Percentiles rank a stretch among this genome's conserved stretches.
Conservation (phyloP, 2,888 invertebrate species). For the Oeneis ivallda region DNA sequence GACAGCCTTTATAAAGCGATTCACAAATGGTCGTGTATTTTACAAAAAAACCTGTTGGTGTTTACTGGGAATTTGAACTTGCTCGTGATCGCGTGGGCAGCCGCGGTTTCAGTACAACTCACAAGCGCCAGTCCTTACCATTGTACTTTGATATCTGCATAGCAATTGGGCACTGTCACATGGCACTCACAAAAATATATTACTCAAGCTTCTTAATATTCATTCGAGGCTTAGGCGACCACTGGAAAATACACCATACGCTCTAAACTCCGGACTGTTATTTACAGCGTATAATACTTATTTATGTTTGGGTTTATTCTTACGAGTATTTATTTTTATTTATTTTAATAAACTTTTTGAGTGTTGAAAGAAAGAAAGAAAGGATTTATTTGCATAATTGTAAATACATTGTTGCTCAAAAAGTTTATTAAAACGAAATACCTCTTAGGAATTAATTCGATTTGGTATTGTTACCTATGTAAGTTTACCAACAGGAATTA, state of each 20-base stretch:
- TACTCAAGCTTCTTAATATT: slow-evolving; percentile 49
- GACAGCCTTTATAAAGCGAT: slow-evolving; percentile 76
- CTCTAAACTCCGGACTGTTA: slow-evolving; percentile 30
- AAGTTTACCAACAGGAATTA: too few relatives aligned
- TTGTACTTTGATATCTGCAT: slow-evolving; percentile 40
- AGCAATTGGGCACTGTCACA: slow-evolving; percentile 43
- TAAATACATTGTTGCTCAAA: too few relatives aligned
- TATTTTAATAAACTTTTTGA: too few relatives aligned
- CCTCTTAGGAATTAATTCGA: neutral
- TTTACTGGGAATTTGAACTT: slow-evolving; percentile 69
- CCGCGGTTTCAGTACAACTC: slow-evolving; percentile 42
- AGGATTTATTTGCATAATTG: too few relatives aligned
- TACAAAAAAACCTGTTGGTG: slow-evolving; percentile 73
- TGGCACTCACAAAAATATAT: slow-evolving; percentile 47
- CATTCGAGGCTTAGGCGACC: slow-evolving; percentile 37
- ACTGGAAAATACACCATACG: slow-evolving; percentile 50
- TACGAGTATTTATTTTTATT: too few relatives aligned
- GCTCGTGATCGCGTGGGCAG: slow-evolving; percentile 58
- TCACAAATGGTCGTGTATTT: slow-evolving; percentile 59
- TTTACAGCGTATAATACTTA: slow-evolving; percentile 15
- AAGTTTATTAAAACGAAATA: neutral
- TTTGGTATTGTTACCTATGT: too few relatives aligned
- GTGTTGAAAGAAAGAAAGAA: too few relatives aligned
- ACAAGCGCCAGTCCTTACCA: slow-evolving; percentile 42
- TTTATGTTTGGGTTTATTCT: slow-evolving; percentile 17